Evolutionary conservation across 1,140 invertebrate genomes (phyloP), one percentile per base, ranked within the genome.

Genomic region (Venturia canescens): DNA sequence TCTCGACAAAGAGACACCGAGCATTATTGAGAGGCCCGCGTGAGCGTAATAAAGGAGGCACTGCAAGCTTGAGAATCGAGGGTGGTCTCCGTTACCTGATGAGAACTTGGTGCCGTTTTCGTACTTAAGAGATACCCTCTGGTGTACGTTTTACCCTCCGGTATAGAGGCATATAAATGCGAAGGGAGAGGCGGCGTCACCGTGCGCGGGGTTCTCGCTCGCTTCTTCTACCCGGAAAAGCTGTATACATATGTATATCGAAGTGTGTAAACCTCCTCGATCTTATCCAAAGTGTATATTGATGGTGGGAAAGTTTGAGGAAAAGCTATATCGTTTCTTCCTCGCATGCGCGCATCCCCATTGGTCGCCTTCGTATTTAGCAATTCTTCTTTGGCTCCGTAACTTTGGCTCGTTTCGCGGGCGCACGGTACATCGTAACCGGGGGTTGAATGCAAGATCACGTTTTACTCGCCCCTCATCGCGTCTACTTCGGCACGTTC

Each of bases 1-100:
- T 63, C 78, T 34, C 79, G 81, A 82, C 81, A 82, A 82, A 82
- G 81, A 60, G 71, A 82, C 77, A 79, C 50, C 71, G 80, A 81
- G 74, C 63, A 81, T 81, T 81, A 81, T 81, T 57, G 66, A 60
- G 31, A 69, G n/a, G n/a, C n/a, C 48, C 9, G 72, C 21, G 72
- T 26, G 38, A 48, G 38, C 15, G 72, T 53, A 75, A 75, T 63
- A 63, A 63, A 63, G 60, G 60, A 4, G 23, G 9, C n/a, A 63
- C n/a, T 21, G 50, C 4, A n/a, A 53, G 50, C 16, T 53, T 53
- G 50, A 53, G 50, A n/a, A 53, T 53, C 2, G 31, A 69, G 15
- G 26, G 66, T 69, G 31, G 66, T 66, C 21, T 27, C 6, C 9
- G 21, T 16, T 66, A 66, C 26, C 66, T 50, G 72, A 75, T 18